Percentiles rank a stretch among this genome's conserved stretches.
Conservation (phyloP, 2,888 invertebrate genomes). For the Icerya purchasi region DNA sequence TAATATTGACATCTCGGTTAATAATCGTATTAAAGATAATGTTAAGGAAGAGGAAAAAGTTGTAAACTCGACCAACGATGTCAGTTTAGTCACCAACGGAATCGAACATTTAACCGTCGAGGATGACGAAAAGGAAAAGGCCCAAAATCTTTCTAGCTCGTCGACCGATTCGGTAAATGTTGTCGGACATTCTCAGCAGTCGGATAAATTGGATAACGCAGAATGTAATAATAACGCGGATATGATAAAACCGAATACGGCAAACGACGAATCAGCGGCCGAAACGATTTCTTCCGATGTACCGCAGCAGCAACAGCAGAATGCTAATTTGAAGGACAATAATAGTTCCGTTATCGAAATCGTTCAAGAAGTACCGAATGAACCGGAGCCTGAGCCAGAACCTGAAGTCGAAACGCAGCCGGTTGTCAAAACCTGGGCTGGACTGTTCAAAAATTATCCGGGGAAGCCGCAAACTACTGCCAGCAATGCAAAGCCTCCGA, state of each 20-base stretch:
- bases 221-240: too few species aligned
- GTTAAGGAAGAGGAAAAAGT: neutral
- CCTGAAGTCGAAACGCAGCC: neutral
- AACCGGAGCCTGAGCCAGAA: neutral
- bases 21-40: neutral
- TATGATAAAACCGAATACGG: neutral
- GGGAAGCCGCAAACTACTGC: neutral
- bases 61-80: neutral
- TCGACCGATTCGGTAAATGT: neutral
- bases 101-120: neutral
- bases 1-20: neutral
- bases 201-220: too few species aligned
- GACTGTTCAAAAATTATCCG: slow-evolving; percentile 5
- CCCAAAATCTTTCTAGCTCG: neutral
- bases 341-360: neutral
- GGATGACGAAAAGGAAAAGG: neutral
- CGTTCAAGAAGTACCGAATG: neutral
- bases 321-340: neutral
- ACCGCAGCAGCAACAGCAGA: neutral
- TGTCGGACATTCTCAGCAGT: neutral
- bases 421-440: slow-evolving; percentile 8
- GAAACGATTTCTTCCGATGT: neutral
- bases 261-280: neutral
- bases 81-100: neutral
- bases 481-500: neutral